Conservation (phyloP, 1,140 invertebrate species). For the Cotesia vestalis region DNA sequence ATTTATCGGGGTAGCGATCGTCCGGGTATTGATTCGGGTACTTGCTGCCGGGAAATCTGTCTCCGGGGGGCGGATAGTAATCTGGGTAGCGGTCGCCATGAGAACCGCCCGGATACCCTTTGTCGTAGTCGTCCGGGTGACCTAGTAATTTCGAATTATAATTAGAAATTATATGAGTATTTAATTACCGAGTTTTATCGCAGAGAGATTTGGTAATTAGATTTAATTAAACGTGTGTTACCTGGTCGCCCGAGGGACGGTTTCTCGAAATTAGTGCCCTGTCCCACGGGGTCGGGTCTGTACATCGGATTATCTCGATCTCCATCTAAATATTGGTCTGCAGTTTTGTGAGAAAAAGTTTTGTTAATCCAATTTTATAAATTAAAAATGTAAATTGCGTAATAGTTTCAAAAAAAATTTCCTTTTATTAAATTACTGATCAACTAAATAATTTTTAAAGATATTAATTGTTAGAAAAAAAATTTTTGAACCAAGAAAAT, state of each 20-base stretch:
- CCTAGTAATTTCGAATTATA: constrained; percentile 43
- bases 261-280: constrained; percentile 66
- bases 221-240: constrained; percentile 35
- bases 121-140: constrained; percentile 60
- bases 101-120: constrained; percentile 49
- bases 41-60: constrained; percentile 61
- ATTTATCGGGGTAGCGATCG: constrained; percentile 57
- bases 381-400: too few species aligned
- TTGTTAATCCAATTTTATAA: too few species aligned
- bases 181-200: neutral
- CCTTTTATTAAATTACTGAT: too few species aligned
- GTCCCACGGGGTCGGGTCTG: constrained; percentile 67
- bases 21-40: constrained; percentile 47
- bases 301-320: constrained; percentile 56
- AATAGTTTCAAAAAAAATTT: too few species aligned
- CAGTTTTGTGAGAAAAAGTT: neutral
- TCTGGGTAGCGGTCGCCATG: constrained; percentile 61
- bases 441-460: too few species aligned
- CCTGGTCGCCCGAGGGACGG: constrained; percentile 64
- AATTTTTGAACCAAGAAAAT: too few species aligned
- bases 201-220: neutral
- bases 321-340: constrained; percentile 62
- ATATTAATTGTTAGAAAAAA: too few species aligned
- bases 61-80: constrained; percentile 56
- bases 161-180: neutral